A percentile compares a stretch with the other conserved stretches of the same genome.
These are phyloP conservation scores for Anabacerthia variegaticeps DNA, from an alignment of 2,797 vertebrate genomes.

Conservation along the genomic window DNA sequence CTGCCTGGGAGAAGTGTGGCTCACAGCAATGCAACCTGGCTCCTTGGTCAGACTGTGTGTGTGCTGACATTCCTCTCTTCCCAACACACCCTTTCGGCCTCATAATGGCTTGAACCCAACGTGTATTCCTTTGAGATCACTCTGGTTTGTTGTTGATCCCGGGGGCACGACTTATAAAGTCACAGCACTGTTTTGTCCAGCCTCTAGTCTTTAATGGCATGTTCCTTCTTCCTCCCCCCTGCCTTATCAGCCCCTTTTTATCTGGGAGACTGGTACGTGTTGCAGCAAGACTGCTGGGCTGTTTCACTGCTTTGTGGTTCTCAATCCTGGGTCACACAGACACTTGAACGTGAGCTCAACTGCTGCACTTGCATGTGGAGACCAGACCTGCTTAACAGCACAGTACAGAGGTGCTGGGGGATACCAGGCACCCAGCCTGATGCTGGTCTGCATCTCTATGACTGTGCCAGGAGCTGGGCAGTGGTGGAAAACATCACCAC, in stretches of 20 bases:
- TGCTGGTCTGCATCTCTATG: not conserved
- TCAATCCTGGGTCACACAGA: not conserved
- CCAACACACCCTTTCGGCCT: not conserved
- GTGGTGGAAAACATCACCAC: rapidly evolving
- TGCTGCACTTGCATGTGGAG: not conserved
- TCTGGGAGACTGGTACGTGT: not conserved
- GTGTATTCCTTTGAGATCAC: not conserved
- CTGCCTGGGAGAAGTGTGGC: not conserved
- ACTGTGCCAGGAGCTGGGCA: not conserved
- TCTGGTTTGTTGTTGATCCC: not conserved
- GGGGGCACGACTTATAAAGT: not conserved
- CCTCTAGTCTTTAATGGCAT: not conserved
- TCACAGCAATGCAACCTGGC: not conserved
- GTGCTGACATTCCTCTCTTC: not conserved
- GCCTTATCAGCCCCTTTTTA: not conserved
- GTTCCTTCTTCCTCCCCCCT: not conserved
- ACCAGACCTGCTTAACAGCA: not conserved
- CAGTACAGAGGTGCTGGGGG: not conserved
- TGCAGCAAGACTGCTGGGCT: not conserved
- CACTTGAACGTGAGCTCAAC: not conserved
- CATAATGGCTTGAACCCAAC: not conserved
- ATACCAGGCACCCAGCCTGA: not conserved
- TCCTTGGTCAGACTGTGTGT: not conserved
- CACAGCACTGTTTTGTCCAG: not conserved
- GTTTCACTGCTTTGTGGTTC: not conserved